A percentile compares a stretch with the other conserved stretches of the same genome.
Conservation (phyloP, 2,113 vertebrate species). For the Istiophorus platypterus region DNA sequence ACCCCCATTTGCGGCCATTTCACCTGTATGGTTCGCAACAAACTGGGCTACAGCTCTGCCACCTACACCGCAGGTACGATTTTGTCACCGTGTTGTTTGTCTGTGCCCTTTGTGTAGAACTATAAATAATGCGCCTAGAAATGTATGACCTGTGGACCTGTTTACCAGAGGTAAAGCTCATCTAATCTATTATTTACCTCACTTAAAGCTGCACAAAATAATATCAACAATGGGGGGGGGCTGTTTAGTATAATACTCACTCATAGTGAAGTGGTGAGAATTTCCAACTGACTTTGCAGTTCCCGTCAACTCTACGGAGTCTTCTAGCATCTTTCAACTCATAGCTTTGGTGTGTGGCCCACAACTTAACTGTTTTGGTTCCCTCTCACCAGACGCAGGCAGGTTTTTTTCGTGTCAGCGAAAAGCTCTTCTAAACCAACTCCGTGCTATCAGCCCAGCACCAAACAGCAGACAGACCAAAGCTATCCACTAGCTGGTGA, state of each 20-base stretch:
- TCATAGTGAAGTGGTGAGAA: no score
- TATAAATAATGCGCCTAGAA: neutral
- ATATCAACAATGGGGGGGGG: neutral
- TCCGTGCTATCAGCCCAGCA: neutral
- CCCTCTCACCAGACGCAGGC: neutral
- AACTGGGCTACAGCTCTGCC: constrained; percentile 79
- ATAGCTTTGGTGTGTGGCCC: neutral
- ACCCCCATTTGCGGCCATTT: constrained; percentile 80
- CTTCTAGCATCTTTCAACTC: neutral
- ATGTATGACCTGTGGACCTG: neutral
- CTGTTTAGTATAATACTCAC: neutral
- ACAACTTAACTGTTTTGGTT: neutral
- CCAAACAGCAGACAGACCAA: neutral
- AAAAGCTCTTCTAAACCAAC: no score
- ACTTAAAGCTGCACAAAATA: neutral
- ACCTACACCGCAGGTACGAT: constrained; percentile 79
- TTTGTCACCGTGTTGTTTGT: neutral
- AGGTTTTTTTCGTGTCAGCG: neutral
- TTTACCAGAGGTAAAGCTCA: neutral
- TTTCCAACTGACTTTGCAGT: no score
- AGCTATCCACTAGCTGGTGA: constrained; percentile 5
- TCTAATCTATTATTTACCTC: neutral
- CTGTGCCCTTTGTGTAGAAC: neutral
- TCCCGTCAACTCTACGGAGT: neutral
- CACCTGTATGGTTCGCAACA: constrained; percentile 84